Evolutionary conservation across 2,888 invertebrate genomes (phyloP), one percentile per base, ranked within the genome.

Genomic region (Volucella zonaria): DNA sequence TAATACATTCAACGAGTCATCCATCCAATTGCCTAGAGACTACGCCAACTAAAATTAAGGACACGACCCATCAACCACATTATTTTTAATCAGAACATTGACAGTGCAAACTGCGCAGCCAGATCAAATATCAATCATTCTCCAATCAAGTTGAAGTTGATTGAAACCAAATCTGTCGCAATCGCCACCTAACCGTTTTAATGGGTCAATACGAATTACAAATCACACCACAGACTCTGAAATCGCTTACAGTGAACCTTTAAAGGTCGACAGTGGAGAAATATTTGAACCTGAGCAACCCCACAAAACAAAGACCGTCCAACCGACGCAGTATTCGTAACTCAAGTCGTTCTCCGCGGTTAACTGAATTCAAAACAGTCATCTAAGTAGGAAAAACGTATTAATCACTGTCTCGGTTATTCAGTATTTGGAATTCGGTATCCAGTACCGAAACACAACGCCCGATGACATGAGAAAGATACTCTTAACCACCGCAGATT

Each of bases 141-240:
- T 64, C 73, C 38, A 8, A n/a, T 49, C 64, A 74, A 74, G 40
- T 64, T 64, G 64, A 56, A 74, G 74, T 64, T 54, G 54, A 52
- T 74, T 74, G 74, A 64, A 74, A 74, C 74, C 62, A 31, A 64
- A 64, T 18, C n/a, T 47, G 64, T 23, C 64, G 47, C 49, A 47
- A 64, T 12, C 31, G 64, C 64, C 49, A 64, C 9, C 47, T 18
- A 31, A 47, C 49, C 64, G 23, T 45, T 52, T 54, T 51, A 62
- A 18, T 73, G 59, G 52, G 73, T 62, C 73, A 73, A 40, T 14
- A 31, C 31, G 6, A 31, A 31, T 31, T 31, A 31, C 49, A 49
- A 66, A 42, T 47, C 45, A 31, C 40, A 70, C 70, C 70, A 14
- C 70, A 70, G 40, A 70, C 23, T 58, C 59, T 59, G 23, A 59